Evolutionary conservation across 2,888 invertebrate species (phyloP).

Genomic region (Caenorhabditis sp.): DNA sequence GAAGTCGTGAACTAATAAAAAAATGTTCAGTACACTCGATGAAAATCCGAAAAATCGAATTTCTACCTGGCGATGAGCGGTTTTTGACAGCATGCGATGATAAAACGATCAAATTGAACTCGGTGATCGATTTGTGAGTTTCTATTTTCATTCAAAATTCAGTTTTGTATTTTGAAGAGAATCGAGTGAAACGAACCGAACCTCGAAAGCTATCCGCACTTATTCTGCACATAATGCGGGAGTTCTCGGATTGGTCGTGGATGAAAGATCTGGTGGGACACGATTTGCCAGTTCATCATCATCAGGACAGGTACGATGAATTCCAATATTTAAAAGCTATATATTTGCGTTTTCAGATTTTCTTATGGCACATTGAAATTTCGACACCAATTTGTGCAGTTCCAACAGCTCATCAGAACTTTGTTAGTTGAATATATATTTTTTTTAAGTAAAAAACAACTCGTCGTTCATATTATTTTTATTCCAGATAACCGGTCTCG

Average conservation of each 20-base stretch:
- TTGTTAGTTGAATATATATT: too few species aligned
- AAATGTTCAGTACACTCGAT: slow-evolving; percentile 57
- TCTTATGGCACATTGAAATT: slow-evolving; percentile 46
- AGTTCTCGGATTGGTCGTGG: slow-evolving; percentile 22
- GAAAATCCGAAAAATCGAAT: slow-evolving; percentile 51
- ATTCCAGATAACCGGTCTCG: slow-evolving; percentile 22
- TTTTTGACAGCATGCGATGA: slow-evolving; percentile 56
- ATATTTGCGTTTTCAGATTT: slow-evolving; percentile 12
- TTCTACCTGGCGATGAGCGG: slow-evolving; percentile 43
- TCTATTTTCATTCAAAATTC: not conserved
- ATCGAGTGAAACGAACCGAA: slow-evolving; percentile 10
- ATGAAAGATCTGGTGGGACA: slow-evolving; percentile 31
- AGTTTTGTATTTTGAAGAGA: not conserved
- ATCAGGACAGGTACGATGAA: slow-evolving; percentile 15
- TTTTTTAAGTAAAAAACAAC: not conserved
- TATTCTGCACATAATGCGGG: slow-evolving; percentile 37
- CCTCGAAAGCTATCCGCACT: slow-evolving; percentile 25
- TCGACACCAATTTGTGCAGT: slow-evolving; percentile 24
- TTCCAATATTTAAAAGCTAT: not conserved
- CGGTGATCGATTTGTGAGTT: slow-evolving; percentile 35
- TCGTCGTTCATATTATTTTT: not conserved
- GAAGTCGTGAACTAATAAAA: not conserved
- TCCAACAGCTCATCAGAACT: slow-evolving; percentile 21
- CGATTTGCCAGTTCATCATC: slow-evolving; percentile 39
- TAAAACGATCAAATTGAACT: slow-evolving; percentile 48